A percentile compares a stretch with the other conserved stretches of the same genome.
phyloP scores from a whole-genome alignment of 2,888 invertebrate species.

The Pegoplata infirma region DNA sequence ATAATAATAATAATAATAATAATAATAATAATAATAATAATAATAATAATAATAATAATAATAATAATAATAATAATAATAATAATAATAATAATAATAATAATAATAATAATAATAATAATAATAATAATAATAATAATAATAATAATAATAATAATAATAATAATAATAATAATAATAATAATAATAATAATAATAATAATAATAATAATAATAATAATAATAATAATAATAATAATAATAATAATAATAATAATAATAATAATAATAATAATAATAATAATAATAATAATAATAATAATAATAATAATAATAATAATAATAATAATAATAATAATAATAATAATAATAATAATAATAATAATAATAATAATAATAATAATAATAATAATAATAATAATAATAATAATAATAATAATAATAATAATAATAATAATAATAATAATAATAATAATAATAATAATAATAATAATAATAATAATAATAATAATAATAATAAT shows the following conservation, averaged over 20 bases:
- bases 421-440: background rate
- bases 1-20: background rate
- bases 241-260: background rate
- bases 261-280: background rate
- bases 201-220: background rate
- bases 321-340: background rate
- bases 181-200: background rate
- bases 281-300: background rate
- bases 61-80: background rate
- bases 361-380: background rate
- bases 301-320: background rate
- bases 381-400: background rate
- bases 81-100: background rate
- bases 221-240: background rate
- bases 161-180: background rate
- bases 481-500: constrained; percentile 1
- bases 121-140: background rate
- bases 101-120: background rate
- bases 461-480: constrained; percentile 1
- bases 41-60: background rate
- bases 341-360: background rate
- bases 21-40: background rate
- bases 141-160: background rate
- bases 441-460: background rate
- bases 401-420: background rate